phyloP scores from a whole-genome alignment of 2,888 invertebrate species.

The Andrena marginata region DNA sequence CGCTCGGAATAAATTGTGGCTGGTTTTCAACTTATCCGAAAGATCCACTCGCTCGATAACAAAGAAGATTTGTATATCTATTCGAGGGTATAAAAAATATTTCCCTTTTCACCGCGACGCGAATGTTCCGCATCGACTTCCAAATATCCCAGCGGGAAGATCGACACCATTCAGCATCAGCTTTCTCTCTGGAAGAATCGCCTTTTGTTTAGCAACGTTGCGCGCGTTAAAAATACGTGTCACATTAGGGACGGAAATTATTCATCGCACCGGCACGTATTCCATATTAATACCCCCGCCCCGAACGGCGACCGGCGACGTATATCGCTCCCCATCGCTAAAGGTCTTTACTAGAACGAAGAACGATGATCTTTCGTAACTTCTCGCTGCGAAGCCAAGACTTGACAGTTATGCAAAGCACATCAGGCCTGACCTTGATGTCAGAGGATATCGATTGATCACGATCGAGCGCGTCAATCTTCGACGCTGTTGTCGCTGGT shows the following conservation, averaged over 20 bases:
- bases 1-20: no score
- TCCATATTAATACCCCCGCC: constrained; percentile 41
- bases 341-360: constrained; percentile 21
- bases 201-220: not conserved
- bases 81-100: no score
- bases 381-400: constrained; percentile 27
- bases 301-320: constrained; percentile 32
- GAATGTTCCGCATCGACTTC: no score
- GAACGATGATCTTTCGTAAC: constrained; percentile 55
- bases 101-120: no score
- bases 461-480: constrained; percentile 54
- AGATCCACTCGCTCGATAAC: no score
- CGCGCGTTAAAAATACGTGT: constrained; percentile 20
- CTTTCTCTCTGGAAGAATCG: not conserved
- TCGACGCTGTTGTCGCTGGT: constrained; percentile 37
- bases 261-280: constrained; percentile 29
- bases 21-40: no score
- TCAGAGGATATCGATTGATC: constrained; percentile 55
- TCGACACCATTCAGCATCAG: not conserved
- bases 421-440: constrained; percentile 50
- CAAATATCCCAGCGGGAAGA: no score
- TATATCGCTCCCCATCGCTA: constrained; percentile 21
- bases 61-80: no score
- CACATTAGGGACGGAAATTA: constrained; percentile 33
- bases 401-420: constrained; percentile 55